phyloP scores from a whole-genome alignment of 2,888 invertebrate genomes.

The Microplitis manilae region DNA sequence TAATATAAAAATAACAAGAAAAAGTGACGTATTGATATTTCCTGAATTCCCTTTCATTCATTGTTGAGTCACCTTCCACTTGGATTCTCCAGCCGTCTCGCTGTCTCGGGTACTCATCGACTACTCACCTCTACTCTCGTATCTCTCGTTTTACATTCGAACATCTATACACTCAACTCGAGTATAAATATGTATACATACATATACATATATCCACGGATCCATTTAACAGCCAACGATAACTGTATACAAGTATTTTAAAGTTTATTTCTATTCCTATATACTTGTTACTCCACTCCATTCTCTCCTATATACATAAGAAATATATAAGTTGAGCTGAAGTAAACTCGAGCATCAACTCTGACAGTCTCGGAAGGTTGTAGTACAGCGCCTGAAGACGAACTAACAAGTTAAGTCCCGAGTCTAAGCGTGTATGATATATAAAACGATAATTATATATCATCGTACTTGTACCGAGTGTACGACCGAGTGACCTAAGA shows the following conservation, averaged over 20 bases:
- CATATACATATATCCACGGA: neutral
- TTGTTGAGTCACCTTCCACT: neutral
- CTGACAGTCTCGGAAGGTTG: neutral
- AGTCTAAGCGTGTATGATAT: neutral
- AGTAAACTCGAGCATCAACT: neutral
- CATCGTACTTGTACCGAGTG: neutral
- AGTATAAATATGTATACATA: neutral
- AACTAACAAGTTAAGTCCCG: neutral
- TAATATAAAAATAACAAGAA: neutral
- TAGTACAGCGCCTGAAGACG: neutral
- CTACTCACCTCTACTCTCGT: neutral
- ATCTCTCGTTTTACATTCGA: neutral
- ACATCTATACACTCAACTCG: neutral
- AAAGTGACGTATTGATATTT: neutral
- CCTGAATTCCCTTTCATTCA: neutral
- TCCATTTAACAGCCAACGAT: neutral
- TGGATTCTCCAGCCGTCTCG: slow-evolving; percentile 8
- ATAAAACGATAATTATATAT: neutral
- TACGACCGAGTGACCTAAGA: slow-evolving; percentile 40
- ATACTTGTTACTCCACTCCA: neutral
- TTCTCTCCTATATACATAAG: neutral
- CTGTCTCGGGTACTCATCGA: slow-evolving; percentile 2
- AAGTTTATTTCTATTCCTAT: neutral
- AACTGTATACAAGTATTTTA: neutral
- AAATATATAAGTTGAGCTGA: neutral